These are phyloP conservation scores for Mycalesis mineus DNA, from an alignment of 2,888 invertebrate species.

Conservation along the genomic window DNA sequence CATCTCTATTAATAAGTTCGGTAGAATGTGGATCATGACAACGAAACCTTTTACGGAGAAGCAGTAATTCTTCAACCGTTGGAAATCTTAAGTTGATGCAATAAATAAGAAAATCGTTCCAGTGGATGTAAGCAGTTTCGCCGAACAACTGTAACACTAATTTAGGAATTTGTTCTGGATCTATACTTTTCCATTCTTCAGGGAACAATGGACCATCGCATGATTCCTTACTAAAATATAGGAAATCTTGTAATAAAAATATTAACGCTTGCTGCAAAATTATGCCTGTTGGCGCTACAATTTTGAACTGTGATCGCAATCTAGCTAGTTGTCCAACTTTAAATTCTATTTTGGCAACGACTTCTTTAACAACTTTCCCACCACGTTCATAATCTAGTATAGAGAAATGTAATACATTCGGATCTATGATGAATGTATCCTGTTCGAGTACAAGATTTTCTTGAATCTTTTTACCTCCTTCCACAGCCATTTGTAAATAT, in stretches of 20 bases:
- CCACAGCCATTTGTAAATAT: constrained; percentile 72
- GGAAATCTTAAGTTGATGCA: constrained; percentile 78
- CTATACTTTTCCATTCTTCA: constrained; percentile 60
- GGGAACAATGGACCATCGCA: constrained; percentile 56
- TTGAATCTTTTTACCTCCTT: constrained; percentile 64
- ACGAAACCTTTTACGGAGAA: constrained; percentile 65
- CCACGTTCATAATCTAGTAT: constrained; percentile 33
- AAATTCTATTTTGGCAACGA: constrained; percentile 47
- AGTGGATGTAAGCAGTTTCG: constrained; percentile 76
- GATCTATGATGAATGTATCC: constrained; percentile 70
- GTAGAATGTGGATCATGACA: constrained; percentile 61
- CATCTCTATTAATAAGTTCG: constrained; percentile 54
- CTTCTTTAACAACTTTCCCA: constrained; percentile 38
- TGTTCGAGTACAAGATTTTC: constrained; percentile 68
- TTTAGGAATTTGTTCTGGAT: constrained; percentile 61
- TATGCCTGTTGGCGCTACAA: constrained; percentile 64
- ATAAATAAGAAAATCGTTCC: constrained; percentile 82
- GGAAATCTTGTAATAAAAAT: constrained; percentile 73
- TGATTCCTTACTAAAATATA: constrained; percentile 66
- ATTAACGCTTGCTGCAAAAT: constrained; percentile 67
- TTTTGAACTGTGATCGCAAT: constrained; percentile 56
- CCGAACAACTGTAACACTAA: constrained; percentile 73
- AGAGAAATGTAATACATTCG: constrained; percentile 59
- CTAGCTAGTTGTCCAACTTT: constrained; percentile 58
- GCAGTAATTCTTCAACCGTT: constrained; percentile 71